These are phyloP conservation scores for Ceratina calcarata DNA, from an alignment of 1,140 invertebrate species.

Conservation along the genomic window DNA sequence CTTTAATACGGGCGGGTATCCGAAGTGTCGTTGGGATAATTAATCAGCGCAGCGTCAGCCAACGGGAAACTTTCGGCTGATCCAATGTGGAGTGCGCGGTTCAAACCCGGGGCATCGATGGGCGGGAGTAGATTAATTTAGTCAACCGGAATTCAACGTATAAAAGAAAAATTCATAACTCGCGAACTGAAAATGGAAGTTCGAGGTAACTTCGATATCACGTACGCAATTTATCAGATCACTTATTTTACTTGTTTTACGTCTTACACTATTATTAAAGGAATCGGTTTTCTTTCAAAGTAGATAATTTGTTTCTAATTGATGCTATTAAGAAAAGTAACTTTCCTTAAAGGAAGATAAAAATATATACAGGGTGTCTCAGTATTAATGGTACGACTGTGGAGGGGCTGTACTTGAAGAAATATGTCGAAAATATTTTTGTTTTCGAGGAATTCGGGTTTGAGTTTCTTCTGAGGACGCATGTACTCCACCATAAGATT, in stretches of 20 bases:
- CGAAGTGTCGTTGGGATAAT: conserved; percentile 45
- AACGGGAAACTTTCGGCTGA: background rate
- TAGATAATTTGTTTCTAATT: too few species aligned
- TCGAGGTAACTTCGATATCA: too few species aligned
- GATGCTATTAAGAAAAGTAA: background rate
- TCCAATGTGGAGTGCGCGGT: background rate
- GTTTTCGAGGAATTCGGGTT: too few species aligned
- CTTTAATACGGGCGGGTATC: conserved; percentile 33
- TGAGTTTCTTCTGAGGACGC: too few species aligned
- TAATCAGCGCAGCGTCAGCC: conserved; percentile 22
- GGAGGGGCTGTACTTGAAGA: background rate
- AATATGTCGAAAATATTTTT: background rate
- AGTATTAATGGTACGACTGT: background rate
- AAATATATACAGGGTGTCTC: background rate
- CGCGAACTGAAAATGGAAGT: too few species aligned
- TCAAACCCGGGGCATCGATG: background rate
- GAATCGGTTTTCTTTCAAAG: too few species aligned
- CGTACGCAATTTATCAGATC: too few species aligned
- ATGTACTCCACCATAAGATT: too few species aligned
- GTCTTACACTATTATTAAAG: too few species aligned
- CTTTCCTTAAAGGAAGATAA: background rate
- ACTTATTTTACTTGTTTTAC: too few species aligned
- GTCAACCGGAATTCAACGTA: background rate
- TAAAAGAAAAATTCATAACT: background rate
- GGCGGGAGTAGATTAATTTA: background rate